These are phyloP conservation scores for Saccostrea glomerata DNA, from an alignment of 1,140 invertebrate species.

Conservation along the genomic window DNA sequence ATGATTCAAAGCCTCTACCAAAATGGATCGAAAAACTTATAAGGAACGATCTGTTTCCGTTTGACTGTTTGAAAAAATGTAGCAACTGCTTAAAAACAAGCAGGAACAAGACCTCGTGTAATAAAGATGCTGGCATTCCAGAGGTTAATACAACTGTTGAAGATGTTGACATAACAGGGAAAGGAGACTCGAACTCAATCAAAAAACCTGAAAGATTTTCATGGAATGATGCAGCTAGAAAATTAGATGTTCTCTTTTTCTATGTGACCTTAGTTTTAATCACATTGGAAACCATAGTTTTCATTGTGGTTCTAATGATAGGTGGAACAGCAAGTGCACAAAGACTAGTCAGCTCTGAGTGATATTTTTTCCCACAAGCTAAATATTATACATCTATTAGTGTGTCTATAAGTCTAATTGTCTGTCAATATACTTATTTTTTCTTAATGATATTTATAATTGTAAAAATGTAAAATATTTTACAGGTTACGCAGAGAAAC, in stretches of 20 bases:
- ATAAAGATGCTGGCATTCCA: background rate
- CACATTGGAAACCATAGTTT: constrained; percentile 1
- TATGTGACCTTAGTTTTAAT: constrained; percentile 16
- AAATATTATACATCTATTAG: too few species aligned
- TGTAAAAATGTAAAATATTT: too few species aligned
- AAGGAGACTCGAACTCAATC: background rate
- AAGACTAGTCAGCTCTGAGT: background rate
- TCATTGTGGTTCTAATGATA: background rate
- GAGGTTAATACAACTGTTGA: background rate
- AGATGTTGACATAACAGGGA: background rate
- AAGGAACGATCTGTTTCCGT: background rate
- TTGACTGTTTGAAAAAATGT: background rate
- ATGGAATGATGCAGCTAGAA: background rate
- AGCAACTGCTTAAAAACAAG: background rate
- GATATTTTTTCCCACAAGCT: background rate
- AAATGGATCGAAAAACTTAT: background rate
- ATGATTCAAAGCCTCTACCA: background rate
- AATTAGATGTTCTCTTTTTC: background rate
- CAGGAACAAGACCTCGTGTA: background rate
- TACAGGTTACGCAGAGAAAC: too few species aligned
- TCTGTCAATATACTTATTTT: too few species aligned
- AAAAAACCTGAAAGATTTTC: background rate
- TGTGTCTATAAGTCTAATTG: too few species aligned
- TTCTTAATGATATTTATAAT: too few species aligned
- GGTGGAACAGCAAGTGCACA: background rate